Evolutionary conservation across 2,888 invertebrate genomes (phyloP).

Genomic region (Caradrina clavipalpis): DNA sequence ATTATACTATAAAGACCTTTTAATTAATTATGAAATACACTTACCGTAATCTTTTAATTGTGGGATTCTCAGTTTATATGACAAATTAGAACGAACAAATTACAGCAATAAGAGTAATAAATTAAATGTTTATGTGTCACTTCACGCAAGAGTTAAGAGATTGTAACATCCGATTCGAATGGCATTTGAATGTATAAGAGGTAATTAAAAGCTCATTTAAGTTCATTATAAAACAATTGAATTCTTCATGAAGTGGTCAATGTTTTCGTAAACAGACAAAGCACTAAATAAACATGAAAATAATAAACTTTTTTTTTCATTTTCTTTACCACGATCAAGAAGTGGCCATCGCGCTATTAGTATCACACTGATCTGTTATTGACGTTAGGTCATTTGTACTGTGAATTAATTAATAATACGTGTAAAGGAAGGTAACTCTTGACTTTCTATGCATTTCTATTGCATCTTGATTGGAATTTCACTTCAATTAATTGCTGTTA

Average conservation of each 20-base stretch:
- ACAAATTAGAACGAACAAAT: constrained; percentile 30
- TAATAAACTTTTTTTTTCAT: background rate
- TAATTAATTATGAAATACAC: constrained; percentile 47
- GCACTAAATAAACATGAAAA: background rate
- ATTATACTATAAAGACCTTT: constrained; percentile 37
- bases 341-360: constrained; percentile 23
- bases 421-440: constrained; percentile 43
- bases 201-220: background rate
- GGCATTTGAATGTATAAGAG: background rate
- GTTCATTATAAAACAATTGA: background rate
- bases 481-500: constrained; percentile 41
- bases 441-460: constrained; percentile 46
- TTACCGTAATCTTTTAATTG: constrained; percentile 32
- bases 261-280: background rate
- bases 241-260: too few relatives aligned
- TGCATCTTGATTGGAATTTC: constrained; percentile 47
- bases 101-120: constrained; percentile 24
- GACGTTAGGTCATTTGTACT: constrained; percentile 44
- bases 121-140: constrained; percentile 16
- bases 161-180: constrained; percentile 12
- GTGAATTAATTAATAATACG: constrained; percentile 57
- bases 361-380: constrained; percentile 49
- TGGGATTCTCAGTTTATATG: constrained; percentile 18
- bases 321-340: constrained; percentile 34
- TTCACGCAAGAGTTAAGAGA: constrained; percentile 12